Evolutionary conservation across 2,888 invertebrate genomes (phyloP).

Genomic region (Drosophila nigricruria): DNA sequence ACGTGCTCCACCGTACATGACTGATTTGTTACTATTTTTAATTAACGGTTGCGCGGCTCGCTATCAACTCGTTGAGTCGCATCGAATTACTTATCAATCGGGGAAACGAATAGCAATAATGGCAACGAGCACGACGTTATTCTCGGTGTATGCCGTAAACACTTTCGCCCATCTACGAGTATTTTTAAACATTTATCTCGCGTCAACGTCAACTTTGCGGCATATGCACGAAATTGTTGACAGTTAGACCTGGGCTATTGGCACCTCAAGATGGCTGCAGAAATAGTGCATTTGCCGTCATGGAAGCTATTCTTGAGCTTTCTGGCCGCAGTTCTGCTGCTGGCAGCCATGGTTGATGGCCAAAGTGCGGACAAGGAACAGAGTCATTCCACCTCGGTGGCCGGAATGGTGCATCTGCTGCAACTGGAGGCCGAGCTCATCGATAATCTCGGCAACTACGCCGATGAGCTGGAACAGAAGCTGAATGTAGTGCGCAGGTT

Average conservation of each 20-base stretch:
- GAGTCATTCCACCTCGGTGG: slow-evolving; percentile 79
- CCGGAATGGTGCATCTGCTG: slow-evolving; percentile 76
- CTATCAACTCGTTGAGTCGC: slow-evolving; percentile 47
- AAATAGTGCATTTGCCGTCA: slow-evolving; percentile 22
- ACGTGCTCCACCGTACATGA: not conserved
- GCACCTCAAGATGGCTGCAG: slow-evolving; percentile 27
- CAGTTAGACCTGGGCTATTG: slow-evolving; percentile 60
- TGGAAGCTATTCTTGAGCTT: slow-evolving; percentile 10
- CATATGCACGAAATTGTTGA: slow-evolving; percentile 20
- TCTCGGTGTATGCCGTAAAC: slow-evolving; percentile 12
- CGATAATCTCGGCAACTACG: slow-evolving; percentile 70
- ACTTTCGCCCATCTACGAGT: slow-evolving; percentile 13
- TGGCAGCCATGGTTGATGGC: slow-evolving; percentile 12
- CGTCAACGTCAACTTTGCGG: slow-evolving; percentile 36
- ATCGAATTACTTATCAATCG: slow-evolving; percentile 52
- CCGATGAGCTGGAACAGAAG: slow-evolving; percentile 70
- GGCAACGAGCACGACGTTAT: slow-evolving; percentile 5
- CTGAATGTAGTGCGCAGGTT: slow-evolving; percentile 65
- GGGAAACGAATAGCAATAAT: slow-evolving; percentile 16
- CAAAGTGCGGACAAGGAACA: slow-evolving; percentile 44
- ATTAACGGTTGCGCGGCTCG: slow-evolving; percentile 51
- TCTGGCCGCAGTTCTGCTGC: not conserved
- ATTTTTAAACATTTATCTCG: slow-evolving; percentile 57
- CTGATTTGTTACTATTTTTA: slow-evolving; percentile 25
- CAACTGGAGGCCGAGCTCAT: slow-evolving; percentile 70